A percentile compares a stretch with the other conserved stretches of the same genome.
These are phyloP conservation scores for Callipepla squamata DNA, from an alignment of 2,113 vertebrate genomes.

Conservation along the genomic window DNA sequence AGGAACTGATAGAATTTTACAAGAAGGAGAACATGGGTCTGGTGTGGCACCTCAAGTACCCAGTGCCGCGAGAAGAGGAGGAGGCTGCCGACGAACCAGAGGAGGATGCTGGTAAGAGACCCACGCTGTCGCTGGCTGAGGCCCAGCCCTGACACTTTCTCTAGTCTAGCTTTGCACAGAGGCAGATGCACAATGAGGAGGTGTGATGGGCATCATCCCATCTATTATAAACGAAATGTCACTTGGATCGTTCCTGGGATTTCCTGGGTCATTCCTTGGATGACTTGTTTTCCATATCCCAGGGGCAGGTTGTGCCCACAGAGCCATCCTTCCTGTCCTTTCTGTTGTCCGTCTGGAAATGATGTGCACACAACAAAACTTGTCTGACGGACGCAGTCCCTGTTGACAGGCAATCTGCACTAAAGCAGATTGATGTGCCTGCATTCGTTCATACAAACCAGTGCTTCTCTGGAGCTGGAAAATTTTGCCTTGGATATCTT, in stretches of 20 bases:
- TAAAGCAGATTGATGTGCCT: neutral
- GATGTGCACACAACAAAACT: neutral
- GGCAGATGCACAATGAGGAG: neutral
- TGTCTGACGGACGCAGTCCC: neutral
- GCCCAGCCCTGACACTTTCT: neutral
- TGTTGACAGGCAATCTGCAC: neutral
- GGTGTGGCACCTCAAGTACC: constrained; percentile 90
- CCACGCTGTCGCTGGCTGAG: neutral
- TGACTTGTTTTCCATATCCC: neutral
- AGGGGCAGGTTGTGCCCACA: constrained; percentile 4
- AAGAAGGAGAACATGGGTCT: constrained; percentile 94
- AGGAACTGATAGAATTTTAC: constrained; percentile 95
- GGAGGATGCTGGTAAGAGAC: constrained; percentile 85
- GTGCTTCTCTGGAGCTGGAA: neutral
- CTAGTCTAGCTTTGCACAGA: neutral
- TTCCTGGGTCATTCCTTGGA: neutral
- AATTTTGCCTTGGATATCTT: neutral
- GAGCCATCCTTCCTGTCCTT: constrained; percentile 34
- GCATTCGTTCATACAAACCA: neutral
- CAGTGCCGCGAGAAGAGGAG: constrained; percentile 89
- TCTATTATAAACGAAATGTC: neutral
- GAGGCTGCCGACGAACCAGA: constrained; percentile 81
- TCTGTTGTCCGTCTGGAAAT: neutral
- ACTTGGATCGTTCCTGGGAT: neutral
- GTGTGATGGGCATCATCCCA: neutral